Evolutionary conservation across 2,797 vertebrate genomes (phyloP).

Genomic region (Alcedo atthis): DNA sequence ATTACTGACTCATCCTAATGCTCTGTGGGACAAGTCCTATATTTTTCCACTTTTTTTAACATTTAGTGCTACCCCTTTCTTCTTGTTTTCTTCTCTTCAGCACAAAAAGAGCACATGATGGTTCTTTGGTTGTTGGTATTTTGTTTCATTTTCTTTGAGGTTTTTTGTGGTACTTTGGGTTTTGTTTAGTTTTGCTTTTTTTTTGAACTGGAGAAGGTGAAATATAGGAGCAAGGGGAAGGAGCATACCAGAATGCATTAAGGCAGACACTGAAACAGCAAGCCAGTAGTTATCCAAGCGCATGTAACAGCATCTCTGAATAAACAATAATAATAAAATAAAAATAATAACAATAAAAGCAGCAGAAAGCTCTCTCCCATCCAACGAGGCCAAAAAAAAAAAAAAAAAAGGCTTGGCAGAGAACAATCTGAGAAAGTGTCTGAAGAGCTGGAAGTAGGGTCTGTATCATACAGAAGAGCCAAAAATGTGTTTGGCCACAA

Average conservation of each 20-base stretch:
- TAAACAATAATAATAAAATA: not conserved
- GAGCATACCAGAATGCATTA: not conserved
- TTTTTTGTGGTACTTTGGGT: not conserved
- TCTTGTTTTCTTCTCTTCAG: not conserved
- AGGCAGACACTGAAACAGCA: not conserved
- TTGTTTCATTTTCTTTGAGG: not conserved
- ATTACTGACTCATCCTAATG: not conserved
- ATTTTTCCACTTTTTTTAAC: not conserved
- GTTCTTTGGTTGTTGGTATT: not conserved
- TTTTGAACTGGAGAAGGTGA: not conserved
- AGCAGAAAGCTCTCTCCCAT: not conserved
- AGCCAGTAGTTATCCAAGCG: not conserved
- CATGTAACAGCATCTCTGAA: not conserved
- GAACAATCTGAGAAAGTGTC: constrained; percentile 29
- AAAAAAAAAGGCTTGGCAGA: constrained; percentile 29
- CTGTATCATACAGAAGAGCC: constrained; percentile 13
- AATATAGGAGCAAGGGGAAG: not conserved
- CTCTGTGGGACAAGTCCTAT: not conserved
- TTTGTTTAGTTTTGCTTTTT: not conserved
- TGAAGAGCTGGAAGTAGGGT: constrained; percentile 25
- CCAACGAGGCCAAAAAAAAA: not conserved
- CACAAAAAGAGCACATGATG: not conserved
- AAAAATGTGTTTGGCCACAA: constrained; percentile 68
- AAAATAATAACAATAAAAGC: not conserved
- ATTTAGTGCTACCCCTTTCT: not conserved